Evolutionary conservation across 2,113 vertebrate genomes (phyloP), one percentile per base, ranked within the genome.

Genomic region (Triplophysa rosa): DNA sequence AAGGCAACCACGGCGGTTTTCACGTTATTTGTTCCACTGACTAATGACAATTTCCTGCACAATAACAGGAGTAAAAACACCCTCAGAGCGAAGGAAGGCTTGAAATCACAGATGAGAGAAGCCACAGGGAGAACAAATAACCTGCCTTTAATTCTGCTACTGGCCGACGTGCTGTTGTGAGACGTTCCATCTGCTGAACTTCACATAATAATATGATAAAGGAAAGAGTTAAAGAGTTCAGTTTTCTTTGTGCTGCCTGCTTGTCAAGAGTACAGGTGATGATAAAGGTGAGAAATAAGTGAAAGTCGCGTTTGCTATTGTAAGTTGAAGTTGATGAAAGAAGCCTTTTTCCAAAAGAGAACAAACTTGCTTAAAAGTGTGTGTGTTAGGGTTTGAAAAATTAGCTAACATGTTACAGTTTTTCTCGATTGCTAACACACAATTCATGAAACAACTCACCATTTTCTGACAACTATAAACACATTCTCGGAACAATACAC

Each of bases 1-100:
- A 91, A 92, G 90, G 90, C 91, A 92, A 87, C 91, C 91, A 89
- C 91, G 91, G 91, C 90, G 87, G 90, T 81, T 92, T 93, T 88
- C 85, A 91, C 86, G 89, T 93, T 94, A 93, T 94, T 94, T 93
- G 92, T 94, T 94, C 92, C 93, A 93, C 91, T 85, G 89, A 92
- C 91, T 93, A 93, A 93, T 94, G 93, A 93, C 91, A 91, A 93
- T 93, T 94, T 93, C 91, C 85, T 92, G 89, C 92, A 94, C 91
- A 93, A 94, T 92, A 93, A 91, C 89, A 89, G 84, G 91, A 90
- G 86, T 92, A 90, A 91, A 89, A 87, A 89, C 85, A 88, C 91
- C 93, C 92, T 92, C 83, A 92, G 91, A 94, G 93, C 90, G 65
- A 91, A 77, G 88, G 90, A 88, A 83, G 83, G 87, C 87, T 90